Conservation (phyloP, 2,113 vertebrate species). For the Thinocorus orbignyianus region DNA sequence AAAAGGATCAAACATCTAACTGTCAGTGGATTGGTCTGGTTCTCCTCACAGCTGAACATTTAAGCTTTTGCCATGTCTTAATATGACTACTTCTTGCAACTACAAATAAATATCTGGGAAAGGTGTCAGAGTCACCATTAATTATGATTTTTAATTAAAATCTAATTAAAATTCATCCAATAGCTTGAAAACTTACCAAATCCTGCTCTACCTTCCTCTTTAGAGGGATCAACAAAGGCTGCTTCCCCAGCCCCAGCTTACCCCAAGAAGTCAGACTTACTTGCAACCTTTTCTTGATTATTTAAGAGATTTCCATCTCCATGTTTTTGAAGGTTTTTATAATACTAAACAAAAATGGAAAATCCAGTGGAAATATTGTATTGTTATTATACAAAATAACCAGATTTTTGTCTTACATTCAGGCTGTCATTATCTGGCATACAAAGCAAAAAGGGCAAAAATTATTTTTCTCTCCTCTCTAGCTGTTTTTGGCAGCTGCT, state of each 20-base stretch:
- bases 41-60: conserved; percentile 3
- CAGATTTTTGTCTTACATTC: background rate
- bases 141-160: conserved; percentile 43
- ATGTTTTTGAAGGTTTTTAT: background rate
- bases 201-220: background rate
- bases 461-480: background rate
- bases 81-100: background rate
- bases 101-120: conserved; percentile 24
- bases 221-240: background rate
- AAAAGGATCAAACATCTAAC: background rate
- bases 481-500: conserved; percentile 16
- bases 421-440: background rate
- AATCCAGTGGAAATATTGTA: background rate
- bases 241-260: background rate
- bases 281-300: background rate
- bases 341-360: background rate
- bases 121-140: conserved; percentile 27
- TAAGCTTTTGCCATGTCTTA: background rate
- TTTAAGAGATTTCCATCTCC: background rate
- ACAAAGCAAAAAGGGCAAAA: background rate
- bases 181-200: background rate
- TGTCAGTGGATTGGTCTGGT: background rate
- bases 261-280: background rate
- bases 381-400: background rate
- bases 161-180: background rate